Evolutionary conservation across 1,140 invertebrate species (phyloP).

Genomic region (Temnothorax curvispinosus): DNA sequence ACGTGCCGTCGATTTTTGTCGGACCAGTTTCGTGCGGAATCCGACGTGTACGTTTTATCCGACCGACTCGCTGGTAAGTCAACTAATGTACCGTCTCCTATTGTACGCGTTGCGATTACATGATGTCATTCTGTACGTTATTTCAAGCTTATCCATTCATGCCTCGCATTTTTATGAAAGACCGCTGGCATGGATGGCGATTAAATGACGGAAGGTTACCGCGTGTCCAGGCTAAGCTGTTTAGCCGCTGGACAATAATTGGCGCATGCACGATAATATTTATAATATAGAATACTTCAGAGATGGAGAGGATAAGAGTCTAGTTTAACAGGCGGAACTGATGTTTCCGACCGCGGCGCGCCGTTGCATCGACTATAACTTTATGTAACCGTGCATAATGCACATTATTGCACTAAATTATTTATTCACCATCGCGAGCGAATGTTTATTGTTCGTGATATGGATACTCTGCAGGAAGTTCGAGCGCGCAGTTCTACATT

Average conservation of each 20-base stretch:
- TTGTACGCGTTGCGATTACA: constrained; percentile 41
- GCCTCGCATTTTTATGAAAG: constrained; percentile 30
- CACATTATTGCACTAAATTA: constrained; percentile 43
- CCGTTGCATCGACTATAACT: constrained; percentile 32
- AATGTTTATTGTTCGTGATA: constrained; percentile 29
- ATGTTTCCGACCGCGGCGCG: constrained; percentile 40
- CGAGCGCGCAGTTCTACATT: not conserved
- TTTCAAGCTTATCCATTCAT: constrained; percentile 52
- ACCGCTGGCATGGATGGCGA: not conserved
- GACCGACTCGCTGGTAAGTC: not conserved
- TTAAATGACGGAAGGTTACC: constrained; percentile 26
- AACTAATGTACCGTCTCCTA: constrained; percentile 5
- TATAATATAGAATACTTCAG: constrained; percentile 50
- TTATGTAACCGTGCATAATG: constrained; percentile 41
- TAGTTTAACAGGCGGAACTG: constrained; percentile 56
- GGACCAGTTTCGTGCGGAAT: not conserved
- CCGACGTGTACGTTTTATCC: not conserved
- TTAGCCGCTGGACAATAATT: constrained; percentile 38
- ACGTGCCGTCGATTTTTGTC: constrained; percentile 21
- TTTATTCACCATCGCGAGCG: constrained; percentile 43
- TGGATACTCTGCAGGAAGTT: constrained; percentile 39
- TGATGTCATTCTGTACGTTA: constrained; percentile 42
- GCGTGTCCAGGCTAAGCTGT: constrained; percentile 10
- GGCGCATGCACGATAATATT: constrained; percentile 45
- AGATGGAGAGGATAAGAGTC: constrained; percentile 49